phyloP scores from a whole-genome alignment of 2,797 vertebrate species.

The Pseudochromis fuscus region DNA sequence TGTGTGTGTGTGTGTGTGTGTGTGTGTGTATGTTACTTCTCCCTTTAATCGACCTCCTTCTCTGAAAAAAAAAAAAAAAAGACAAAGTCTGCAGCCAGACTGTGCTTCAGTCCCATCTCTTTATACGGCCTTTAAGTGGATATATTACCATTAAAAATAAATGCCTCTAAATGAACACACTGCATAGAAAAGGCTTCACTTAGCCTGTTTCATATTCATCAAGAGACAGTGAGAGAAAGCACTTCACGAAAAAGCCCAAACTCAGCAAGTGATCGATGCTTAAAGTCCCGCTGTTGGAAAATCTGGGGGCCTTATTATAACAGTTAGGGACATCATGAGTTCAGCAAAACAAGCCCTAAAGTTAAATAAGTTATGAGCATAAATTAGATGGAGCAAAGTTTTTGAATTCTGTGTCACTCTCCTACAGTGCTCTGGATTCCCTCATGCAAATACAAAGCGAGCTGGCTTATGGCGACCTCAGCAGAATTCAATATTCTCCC shows the following conservation, averaged over 20 bases:
- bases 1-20: background rate
- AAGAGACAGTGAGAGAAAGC: constrained; percentile 50
- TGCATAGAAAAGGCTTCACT: constrained; percentile 31
- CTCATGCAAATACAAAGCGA: constrained; percentile 68
- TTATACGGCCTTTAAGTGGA: constrained; percentile 38
- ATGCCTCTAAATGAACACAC: constrained; percentile 48
- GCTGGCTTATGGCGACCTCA: constrained; percentile 70
- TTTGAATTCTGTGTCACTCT: constrained; percentile 62
- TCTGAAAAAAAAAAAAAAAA: constrained; percentile 1
- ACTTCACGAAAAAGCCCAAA: constrained; percentile 42
- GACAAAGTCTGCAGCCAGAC: constrained; percentile 15
- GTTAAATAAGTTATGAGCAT: constrained; percentile 74
- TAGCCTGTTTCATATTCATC: constrained; percentile 43
- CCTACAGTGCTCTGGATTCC: constrained; percentile 43
- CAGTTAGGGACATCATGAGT: constrained; percentile 58
- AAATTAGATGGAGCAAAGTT: constrained; percentile 70
- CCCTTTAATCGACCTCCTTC: constrained; percentile 25
- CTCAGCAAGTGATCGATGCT: constrained; percentile 59
- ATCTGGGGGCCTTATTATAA: constrained; percentile 49
- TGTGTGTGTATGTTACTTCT: constrained; percentile 15
- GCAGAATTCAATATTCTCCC: constrained; percentile 73
- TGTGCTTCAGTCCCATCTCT: constrained; percentile 11
- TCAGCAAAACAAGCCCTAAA: constrained; percentile 68
- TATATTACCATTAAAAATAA: constrained; percentile 65
- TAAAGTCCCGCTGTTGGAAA: constrained; percentile 39